phyloP scores from a whole-genome alignment of 2,113 vertebrate genomes.

The Macrotus californicus region DNA sequence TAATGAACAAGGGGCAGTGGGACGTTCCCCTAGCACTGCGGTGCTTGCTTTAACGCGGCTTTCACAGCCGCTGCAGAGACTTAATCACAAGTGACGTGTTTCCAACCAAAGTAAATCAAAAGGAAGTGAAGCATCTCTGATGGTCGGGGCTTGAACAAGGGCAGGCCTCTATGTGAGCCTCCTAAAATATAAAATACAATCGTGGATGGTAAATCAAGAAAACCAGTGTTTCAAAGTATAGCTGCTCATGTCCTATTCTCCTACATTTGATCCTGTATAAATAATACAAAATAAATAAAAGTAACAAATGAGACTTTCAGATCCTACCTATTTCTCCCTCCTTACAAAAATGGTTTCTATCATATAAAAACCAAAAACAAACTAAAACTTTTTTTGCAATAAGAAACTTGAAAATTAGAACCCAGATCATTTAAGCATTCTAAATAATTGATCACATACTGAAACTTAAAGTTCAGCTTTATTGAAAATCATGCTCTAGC shows the following conservation, averaged over 20 bases:
- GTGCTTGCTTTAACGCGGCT: constrained; percentile 42
- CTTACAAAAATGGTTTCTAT: not conserved
- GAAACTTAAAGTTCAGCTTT: not conserved
- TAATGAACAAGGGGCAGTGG: constrained; percentile 22
- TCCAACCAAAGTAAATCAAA: constrained; percentile 37
- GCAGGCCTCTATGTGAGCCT: not conserved
- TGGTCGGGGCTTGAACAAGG: not conserved
- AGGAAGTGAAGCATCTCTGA: constrained; percentile 15
- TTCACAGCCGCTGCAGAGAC: constrained; percentile 54
- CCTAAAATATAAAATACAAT: constrained; percentile 22
- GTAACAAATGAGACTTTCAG: not conserved
- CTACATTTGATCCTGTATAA: not conserved
- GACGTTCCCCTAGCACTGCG: not conserved
- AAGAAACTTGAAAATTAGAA: not conserved
- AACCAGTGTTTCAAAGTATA: not conserved
- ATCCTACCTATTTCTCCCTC: not conserved
- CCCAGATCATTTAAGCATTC: not conserved
- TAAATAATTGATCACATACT: not conserved
- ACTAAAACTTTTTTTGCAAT: not conserved
- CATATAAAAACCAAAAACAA: not conserved
- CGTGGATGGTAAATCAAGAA: not conserved
- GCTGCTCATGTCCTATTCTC: not conserved
- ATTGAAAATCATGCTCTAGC: not conserved
- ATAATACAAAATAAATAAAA: not conserved
- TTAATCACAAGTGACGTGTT: constrained; percentile 32